Conservation (phyloP, 2,888 invertebrate species). For the Melanotus villosus region DNA sequence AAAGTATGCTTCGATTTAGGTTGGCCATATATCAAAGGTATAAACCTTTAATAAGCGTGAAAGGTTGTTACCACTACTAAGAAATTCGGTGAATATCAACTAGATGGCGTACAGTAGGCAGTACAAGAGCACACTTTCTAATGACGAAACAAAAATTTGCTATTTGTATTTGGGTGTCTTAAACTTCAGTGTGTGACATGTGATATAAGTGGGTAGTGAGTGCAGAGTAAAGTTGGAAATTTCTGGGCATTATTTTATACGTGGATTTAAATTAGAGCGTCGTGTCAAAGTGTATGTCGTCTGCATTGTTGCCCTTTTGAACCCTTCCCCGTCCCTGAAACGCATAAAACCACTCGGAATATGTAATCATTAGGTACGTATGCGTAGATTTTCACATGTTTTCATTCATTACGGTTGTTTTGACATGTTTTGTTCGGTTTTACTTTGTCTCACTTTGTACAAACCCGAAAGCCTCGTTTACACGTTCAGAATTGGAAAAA, state of each 20-base stretch:
- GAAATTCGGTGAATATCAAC: too few species aligned
- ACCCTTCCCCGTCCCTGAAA: slow-evolving; percentile 1
- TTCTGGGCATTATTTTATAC: slow-evolving; percentile 21
- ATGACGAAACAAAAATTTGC: slow-evolving; percentile 45
- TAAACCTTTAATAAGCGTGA: too few species aligned
- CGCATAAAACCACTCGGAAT: slow-evolving; percentile 5
- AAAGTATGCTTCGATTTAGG: too few species aligned
- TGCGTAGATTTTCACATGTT: slow-evolving; percentile 13
- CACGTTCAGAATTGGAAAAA: slow-evolving; percentile 39
- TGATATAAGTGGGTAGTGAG: slow-evolving; percentile 43
- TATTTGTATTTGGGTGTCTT: slow-evolving; percentile 45
- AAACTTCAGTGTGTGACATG: slow-evolving; percentile 45
- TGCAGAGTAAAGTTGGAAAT: slow-evolving; percentile 21
- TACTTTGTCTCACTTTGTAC: slow-evolving; percentile 23
- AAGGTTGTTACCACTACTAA: too few species aligned
- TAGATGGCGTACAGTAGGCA: too few species aligned
- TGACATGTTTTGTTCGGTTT: slow-evolving; percentile 25
- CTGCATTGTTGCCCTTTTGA: slow-evolving; percentile 14
- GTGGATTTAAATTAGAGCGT: slow-evolving; percentile 24
- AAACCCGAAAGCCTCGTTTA: slow-evolving; percentile 19
- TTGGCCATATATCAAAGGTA: too few species aligned
- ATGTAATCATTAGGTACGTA: slow-evolving; percentile 30
- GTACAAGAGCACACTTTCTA: slow-evolving; percentile 37
- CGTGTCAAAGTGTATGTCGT: slow-evolving; percentile 25
- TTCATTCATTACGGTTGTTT: slow-evolving; percentile 20